These are phyloP conservation scores for Ptilonorhynchus violaceus DNA, from an alignment of 2,113 vertebrate species.

Conservation along the genomic window DNA sequence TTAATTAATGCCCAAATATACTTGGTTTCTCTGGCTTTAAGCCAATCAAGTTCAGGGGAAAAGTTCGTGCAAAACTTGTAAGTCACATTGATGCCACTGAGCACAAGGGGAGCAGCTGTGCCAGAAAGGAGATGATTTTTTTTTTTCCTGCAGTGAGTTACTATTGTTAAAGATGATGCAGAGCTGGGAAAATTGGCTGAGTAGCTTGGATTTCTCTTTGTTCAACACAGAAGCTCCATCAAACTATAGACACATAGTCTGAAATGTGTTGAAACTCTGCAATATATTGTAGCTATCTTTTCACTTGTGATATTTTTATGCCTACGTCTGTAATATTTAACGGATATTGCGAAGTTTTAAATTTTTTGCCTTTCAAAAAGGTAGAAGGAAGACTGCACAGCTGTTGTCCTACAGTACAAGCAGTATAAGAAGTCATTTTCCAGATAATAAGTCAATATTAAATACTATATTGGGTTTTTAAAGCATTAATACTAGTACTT, in stretches of 20 bases:
- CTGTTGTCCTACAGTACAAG: slow-evolving; percentile 5
- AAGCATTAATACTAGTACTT: neutral
- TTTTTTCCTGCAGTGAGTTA: neutral
- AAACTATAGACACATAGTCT: neutral
- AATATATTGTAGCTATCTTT: neutral
- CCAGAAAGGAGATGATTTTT: neutral
- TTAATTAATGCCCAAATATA: neutral
- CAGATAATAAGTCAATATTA: neutral
- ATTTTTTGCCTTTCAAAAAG: neutral
- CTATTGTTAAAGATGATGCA: neutral
- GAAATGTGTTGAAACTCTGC: neutral
- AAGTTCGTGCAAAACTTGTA: neutral
- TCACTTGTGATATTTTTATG: neutral
- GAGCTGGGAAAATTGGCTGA: neutral
- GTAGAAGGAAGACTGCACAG: neutral
- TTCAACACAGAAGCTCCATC: neutral
- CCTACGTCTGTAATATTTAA: neutral
- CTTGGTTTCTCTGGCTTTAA: neutral
- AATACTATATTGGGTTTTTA: neutral
- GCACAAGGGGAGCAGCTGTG: neutral
- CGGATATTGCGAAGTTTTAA: neutral
- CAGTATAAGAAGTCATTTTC: neutral
- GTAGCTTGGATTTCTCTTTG: neutral
- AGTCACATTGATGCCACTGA: neutral
- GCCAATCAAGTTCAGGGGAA: neutral